These are phyloP conservation scores for Neria commutata DNA, from an alignment of 2,888 invertebrate species.

Conservation along the genomic window DNA sequence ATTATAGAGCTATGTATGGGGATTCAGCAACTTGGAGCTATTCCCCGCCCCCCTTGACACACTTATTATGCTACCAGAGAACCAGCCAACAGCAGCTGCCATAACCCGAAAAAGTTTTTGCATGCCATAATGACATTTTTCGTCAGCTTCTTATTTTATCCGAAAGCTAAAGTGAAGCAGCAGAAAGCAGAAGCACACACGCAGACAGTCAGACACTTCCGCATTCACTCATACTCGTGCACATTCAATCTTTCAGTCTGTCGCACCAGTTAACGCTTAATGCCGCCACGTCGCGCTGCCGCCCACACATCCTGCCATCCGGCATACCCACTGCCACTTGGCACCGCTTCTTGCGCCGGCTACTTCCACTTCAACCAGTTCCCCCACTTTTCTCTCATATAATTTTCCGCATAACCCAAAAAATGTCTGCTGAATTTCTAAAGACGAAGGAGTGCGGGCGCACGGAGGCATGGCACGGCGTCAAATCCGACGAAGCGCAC, in stretches of 20 bases:
- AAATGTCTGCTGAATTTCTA: constrained; percentile 35
- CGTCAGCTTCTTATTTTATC: background rate
- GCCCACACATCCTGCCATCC: background rate
- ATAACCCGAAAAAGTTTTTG: background rate
- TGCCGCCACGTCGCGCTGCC: background rate
- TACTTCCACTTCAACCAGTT: too few relatives aligned
- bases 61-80: too few relatives aligned
- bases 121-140: constrained; percentile 2
- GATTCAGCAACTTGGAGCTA: background rate
- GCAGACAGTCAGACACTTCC: constrained; percentile 29
- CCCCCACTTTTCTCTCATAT: constrained; percentile 47
- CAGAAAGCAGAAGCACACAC: constrained; percentile 1
- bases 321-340: background rate
- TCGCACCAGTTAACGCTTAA: constrained; percentile 1
- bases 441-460: background rate
- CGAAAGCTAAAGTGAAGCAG: background rate
- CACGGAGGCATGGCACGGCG: constrained; percentile 24
- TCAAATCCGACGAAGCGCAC: constrained; percentile 35
- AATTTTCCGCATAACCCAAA: constrained; percentile 50
- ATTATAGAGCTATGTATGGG: too few relatives aligned
- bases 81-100: background rate
- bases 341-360: too few relatives aligned
- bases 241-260: constrained; percentile 4
- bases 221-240: constrained; percentile 28
- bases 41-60: too few relatives aligned